Conservation (phyloP, 1,140 invertebrate species). For the Aphaenogaster floridana region DNA sequence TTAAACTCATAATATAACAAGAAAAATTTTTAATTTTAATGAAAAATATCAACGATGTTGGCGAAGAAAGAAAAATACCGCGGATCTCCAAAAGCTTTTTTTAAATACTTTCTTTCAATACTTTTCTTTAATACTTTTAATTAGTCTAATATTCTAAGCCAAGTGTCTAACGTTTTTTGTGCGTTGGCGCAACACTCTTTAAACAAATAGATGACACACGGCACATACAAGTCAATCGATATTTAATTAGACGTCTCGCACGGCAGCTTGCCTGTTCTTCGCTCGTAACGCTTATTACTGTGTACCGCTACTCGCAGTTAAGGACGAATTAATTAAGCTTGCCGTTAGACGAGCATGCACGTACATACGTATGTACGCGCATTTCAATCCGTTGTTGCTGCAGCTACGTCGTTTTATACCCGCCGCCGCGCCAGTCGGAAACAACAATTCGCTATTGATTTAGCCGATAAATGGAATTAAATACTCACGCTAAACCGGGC, state of each 20-base stretch:
- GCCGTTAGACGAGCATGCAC: constrained; percentile 43
- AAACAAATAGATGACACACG: constrained; percentile 23
- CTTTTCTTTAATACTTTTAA: background rate
- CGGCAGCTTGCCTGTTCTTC: constrained; percentile 39
- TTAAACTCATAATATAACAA: background rate
- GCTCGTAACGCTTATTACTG: constrained; percentile 52
- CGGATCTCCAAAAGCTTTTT: background rate
- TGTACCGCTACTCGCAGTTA: constrained; percentile 46
- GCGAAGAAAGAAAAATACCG: background rate
- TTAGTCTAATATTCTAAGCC: background rate
- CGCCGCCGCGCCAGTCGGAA: constrained; percentile 33
- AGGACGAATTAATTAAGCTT: constrained; percentile 61
- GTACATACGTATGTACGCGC: constrained; percentile 28
- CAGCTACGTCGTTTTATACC: constrained; percentile 34
- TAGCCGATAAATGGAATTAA: constrained; percentile 68
- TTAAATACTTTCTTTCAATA: no score
- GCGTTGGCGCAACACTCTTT: background rate
- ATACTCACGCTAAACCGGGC: constrained; percentile 47
- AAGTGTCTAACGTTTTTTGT: background rate
- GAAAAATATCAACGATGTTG: background rate
- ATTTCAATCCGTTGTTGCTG: constrained; percentile 39
- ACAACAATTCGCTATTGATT: constrained; percentile 67
- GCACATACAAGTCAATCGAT: constrained; percentile 47
- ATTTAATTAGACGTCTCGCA: constrained; percentile 52
- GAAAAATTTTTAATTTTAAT: background rate